Percentiles rank a stretch among this genome's conserved stretches.
These are phyloP conservation scores for Adela reaumurella DNA, from an alignment of 2,888 invertebrate genomes.

Conservation along the genomic window DNA sequence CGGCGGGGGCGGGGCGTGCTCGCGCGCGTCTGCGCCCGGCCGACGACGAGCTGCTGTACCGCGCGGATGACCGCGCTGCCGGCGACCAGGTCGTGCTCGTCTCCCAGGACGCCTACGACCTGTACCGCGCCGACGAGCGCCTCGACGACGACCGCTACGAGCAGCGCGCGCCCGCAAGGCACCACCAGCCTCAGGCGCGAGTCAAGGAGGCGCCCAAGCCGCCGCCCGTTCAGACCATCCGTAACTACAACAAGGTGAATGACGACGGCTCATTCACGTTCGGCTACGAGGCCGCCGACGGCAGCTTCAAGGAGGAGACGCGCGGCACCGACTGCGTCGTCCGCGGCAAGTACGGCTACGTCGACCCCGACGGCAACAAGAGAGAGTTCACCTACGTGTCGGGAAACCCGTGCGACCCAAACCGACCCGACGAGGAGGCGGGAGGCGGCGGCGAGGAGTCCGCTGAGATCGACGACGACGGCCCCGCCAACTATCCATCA, in stretches of 20 bases:
- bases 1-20: conserved; percentile 31
- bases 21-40: conserved; percentile 32
- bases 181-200: conserved; percentile 23
- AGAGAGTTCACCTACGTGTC: conserved; percentile 84
- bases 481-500: conserved; percentile 59
- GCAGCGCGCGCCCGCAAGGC: conserved; percentile 18
- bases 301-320: conserved; percentile 84
- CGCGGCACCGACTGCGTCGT: conserved; percentile 83
- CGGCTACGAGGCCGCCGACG: conserved; percentile 81
- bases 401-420: conserved; percentile 82
- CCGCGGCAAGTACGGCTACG: conserved; percentile 81
- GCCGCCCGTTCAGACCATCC: conserved; percentile 77
- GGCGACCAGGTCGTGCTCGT: conserved; percentile 44
- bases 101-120: conserved; percentile 35
- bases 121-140: conserved; percentile 38
- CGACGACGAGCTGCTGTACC: conserved; percentile 38
- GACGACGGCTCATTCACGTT: conserved; percentile 83
- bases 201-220: conserved; percentile 61
- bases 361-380: conserved; percentile 83
- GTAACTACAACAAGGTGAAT: conserved; percentile 80
- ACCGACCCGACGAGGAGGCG: conserved; percentile 68
- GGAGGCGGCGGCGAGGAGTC: conserved; percentile 51
- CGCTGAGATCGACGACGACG: conserved; percentile 56
- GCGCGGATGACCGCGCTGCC: conserved; percentile 34
- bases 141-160: conserved; percentile 35